A percentile compares a stretch with the other conserved stretches of the same genome.
phyloP scores from a whole-genome alignment of 1,140 invertebrate species.

The Helicorthomorpha holstii region DNA sequence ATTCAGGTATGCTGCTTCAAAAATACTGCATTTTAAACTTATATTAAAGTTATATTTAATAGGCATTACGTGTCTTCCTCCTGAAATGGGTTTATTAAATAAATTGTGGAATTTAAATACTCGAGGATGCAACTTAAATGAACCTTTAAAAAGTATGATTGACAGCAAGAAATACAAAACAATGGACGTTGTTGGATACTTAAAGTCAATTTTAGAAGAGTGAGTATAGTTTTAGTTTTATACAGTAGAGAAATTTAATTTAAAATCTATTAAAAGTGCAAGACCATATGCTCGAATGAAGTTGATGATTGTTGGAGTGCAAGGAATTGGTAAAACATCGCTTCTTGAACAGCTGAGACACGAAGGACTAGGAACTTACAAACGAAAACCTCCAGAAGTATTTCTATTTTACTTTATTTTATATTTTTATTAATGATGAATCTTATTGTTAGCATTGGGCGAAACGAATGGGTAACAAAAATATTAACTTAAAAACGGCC shows the following conservation, averaged over 20 bases:
- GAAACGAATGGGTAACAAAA: slow-evolving; percentile 79
- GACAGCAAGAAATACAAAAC: slow-evolving; percentile 85
- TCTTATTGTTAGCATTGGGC: slow-evolving; percentile 57
- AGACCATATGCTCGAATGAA: slow-evolving; percentile 90
- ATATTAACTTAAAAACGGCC: slow-evolving; percentile 52
- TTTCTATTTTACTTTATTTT: background rate
- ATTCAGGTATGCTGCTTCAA: slow-evolving; percentile 36
- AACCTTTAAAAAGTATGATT: slow-evolving; percentile 81
- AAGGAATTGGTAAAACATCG: slow-evolving; percentile 88
- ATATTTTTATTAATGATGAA: background rate
- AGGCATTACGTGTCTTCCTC: slow-evolving; percentile 69
- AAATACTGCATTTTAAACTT: background rate
- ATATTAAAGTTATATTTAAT: background rate
- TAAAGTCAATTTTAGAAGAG: slow-evolving; percentile 52
- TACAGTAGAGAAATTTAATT: background rate
- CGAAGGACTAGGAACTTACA: slow-evolving; percentile 57
- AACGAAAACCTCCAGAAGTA: slow-evolving; percentile 55
- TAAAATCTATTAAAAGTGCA: slow-evolving; percentile 40
- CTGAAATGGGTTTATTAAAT: slow-evolving; percentile 82
- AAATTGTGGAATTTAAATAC: slow-evolving; percentile 93
- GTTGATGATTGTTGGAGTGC: slow-evolving; percentile 90
- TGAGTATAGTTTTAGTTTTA: slow-evolving; percentile 13
- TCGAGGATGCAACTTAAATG: slow-evolving; percentile 67
- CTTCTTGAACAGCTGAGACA: slow-evolving; percentile 70
- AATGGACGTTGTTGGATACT: slow-evolving; percentile 88